phyloP scores from a whole-genome alignment of 2,888 invertebrate species.

The Lasioglossum malachurum region DNA sequence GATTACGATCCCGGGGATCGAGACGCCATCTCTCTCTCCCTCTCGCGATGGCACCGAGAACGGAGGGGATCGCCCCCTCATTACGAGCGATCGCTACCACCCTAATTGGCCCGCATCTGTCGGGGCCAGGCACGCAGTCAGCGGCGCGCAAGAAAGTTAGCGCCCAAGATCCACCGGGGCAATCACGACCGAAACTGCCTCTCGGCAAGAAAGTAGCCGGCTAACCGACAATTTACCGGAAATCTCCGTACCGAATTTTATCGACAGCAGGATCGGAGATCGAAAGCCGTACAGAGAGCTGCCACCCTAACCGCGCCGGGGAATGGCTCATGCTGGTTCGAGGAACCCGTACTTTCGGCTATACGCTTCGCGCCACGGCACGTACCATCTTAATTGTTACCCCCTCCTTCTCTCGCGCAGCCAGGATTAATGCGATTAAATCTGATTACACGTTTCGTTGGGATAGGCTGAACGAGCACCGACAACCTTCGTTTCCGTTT shows the following conservation, averaged over 20 bases:
- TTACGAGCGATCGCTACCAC: constrained; percentile 51
- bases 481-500: not conserved
- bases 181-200: constrained; percentile 40
- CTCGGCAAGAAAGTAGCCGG: constrained; percentile 49
- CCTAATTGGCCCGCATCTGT: constrained; percentile 60
- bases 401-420: constrained; percentile 10
- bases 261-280: constrained; percentile 47
- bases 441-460: constrained; percentile 63
- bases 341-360: constrained; percentile 17
- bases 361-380: constrained; percentile 52
- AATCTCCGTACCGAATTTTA: constrained; percentile 47
- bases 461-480: not conserved
- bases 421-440: constrained; percentile 62
- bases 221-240: constrained; percentile 55
- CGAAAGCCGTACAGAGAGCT: constrained; percentile 9
- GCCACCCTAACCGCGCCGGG: constrained; percentile 14
- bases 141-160: constrained; percentile 43
- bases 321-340: constrained; percentile 15
- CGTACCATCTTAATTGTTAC: constrained; percentile 77
- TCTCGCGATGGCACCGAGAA: not conserved
- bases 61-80: constrained; percentile 24
- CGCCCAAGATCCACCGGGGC: constrained; percentile 40
- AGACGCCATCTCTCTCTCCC: not conserved
- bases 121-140: constrained; percentile 29
- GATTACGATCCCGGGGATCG: constrained; percentile 36